Conservation (phyloP, 1,140 invertebrate species). For the Drepana arcuata region DNA sequence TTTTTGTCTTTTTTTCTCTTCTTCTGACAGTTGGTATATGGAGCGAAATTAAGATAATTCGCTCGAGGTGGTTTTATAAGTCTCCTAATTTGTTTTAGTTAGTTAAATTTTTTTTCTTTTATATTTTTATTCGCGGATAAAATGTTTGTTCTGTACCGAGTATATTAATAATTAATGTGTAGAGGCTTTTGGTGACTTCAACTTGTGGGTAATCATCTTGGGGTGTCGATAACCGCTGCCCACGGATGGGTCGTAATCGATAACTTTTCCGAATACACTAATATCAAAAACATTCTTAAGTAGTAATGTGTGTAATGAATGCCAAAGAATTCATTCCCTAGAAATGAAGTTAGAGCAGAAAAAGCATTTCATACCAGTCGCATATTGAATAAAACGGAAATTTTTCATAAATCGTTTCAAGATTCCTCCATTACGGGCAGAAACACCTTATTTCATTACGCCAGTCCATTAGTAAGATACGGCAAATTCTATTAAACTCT, state of each 20-base stretch:
- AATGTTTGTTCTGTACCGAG: too few species aligned
- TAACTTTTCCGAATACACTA: too few species aligned
- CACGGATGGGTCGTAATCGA: too few species aligned
- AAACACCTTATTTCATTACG: constrained; percentile 61
- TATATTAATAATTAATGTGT: too few species aligned
- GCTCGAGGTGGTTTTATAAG: constrained; percentile 31
- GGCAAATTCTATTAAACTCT: constrained; percentile 55
- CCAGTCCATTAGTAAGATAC: constrained; percentile 57
- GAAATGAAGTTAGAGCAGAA: too few species aligned
- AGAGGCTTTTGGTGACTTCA: too few species aligned
- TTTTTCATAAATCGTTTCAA: constrained; percentile 46
- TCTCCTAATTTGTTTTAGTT: constrained; percentile 45
- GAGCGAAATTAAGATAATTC: constrained; percentile 57
- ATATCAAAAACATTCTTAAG: too few species aligned
- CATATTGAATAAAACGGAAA: constrained; percentile 43
- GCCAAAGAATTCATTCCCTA: too few species aligned
- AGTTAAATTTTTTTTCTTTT: constrained; percentile 19
- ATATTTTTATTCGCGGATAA: too few species aligned
- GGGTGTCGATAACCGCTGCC: too few species aligned
- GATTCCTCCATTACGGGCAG: constrained; percentile 35
- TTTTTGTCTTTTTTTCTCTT: constrained; percentile 26
- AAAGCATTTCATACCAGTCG: constrained; percentile 13
- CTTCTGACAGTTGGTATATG: constrained; percentile 67
- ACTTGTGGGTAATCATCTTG: too few species aligned
- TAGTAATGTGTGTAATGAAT: too few species aligned